Evolutionary conservation across 2,113 vertebrate genomes (phyloP).

Genomic region (Pionites leucogaster): DNA sequence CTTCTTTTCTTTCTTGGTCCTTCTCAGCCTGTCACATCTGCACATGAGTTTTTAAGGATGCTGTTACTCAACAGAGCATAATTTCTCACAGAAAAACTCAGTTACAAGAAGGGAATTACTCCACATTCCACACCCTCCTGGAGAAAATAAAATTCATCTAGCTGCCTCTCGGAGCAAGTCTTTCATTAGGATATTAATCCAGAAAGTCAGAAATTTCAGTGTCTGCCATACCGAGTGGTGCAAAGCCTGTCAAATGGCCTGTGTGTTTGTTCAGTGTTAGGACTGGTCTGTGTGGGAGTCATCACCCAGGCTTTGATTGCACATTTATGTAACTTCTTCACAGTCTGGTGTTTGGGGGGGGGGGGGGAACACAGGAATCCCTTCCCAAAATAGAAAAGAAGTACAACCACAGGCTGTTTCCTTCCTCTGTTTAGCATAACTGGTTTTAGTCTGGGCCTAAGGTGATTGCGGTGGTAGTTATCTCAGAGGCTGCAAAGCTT

Average conservation of each 20-base stretch:
- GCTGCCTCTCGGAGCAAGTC: background rate
- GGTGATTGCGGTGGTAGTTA: background rate
- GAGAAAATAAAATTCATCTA: background rate
- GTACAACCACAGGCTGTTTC: background rate
- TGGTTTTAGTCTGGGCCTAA: background rate
- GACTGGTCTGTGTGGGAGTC: background rate
- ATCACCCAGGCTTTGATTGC: background rate
- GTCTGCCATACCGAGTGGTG: background rate
- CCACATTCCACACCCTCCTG: background rate
- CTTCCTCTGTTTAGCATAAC: background rate
- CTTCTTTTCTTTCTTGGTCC: background rate
- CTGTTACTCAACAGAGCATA: background rate
- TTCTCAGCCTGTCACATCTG: background rate
- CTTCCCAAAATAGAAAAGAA: background rate
- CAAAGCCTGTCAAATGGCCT: background rate
- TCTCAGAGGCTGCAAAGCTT: background rate
- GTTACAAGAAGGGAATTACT: background rate
- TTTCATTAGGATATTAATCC: background rate
- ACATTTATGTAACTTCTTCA: background rate
- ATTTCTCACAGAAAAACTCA: background rate
- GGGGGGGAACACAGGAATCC: background rate
- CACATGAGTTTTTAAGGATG: background rate
- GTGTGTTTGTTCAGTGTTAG: background rate
- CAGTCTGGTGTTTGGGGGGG: background rate
- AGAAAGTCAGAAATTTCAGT: background rate